Conservation (phyloP, 2,888 invertebrate genomes). For the Lasioglossum oenotherae region DNA sequence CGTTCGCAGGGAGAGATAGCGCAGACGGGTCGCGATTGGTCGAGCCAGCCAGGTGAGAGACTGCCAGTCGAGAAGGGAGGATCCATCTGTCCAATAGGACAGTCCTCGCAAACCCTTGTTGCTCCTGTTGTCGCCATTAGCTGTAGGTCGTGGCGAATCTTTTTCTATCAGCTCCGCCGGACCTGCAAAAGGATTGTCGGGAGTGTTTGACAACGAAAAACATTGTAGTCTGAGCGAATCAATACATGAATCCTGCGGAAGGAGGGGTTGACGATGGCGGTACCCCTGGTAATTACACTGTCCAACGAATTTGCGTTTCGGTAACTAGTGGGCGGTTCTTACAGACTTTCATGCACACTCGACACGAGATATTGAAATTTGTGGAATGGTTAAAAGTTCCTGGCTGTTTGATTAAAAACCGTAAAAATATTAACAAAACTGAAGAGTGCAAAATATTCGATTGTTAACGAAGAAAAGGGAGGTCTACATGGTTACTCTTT, state of each 20-base stretch:
- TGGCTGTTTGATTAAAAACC: no score
- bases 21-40: conserved; percentile 40
- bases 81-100: conserved; percentile 30
- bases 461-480: no score
- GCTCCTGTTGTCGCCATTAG: neutral
- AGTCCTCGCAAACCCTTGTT: conserved; percentile 5
- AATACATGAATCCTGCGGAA: neutral
- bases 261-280: neutral
- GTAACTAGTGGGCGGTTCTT: neutral
- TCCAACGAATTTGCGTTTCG: neutral
- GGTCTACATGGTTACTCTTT: no score
- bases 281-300: neutral
- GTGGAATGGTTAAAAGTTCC: neutral
- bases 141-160: neutral
- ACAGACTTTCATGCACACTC: neutral
- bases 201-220: neutral
- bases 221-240: neutral
- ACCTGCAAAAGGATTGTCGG: neutral
- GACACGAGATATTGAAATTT: neutral
- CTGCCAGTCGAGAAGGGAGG: conserved; percentile 8
- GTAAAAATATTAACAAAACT: neutral
- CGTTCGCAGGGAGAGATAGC: neutral
- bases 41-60: conserved; percentile 34
- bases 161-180: neutral
- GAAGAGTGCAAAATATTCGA: neutral